phyloP scores from a whole-genome alignment of 2,888 invertebrate genomes.

The Fragum sueziense region DNA sequence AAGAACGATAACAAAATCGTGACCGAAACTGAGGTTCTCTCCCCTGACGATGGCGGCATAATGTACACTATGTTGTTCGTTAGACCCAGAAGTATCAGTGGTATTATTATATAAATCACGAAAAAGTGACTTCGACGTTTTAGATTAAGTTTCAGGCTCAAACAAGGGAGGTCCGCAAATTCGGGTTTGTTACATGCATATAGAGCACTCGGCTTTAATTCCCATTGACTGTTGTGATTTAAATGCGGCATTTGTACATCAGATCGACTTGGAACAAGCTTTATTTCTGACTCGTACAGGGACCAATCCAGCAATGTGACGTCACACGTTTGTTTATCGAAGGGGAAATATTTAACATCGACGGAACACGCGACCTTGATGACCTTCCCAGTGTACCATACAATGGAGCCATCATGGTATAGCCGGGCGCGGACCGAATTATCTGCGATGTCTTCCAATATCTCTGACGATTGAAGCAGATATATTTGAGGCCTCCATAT shows the following conservation, averaged over 20 bases:
- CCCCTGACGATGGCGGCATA: conserved; percentile 51
- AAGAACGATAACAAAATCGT: conserved; percentile 52
- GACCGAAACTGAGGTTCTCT: conserved; percentile 45
- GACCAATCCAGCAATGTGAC: conserved; percentile 5
- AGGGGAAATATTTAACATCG: conserved; percentile 25
- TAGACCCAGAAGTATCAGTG: conserved; percentile 39
- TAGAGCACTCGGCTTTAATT: conserved; percentile 8
- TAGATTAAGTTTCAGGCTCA: not conserved
- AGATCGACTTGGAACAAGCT: not conserved
- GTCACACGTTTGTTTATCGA: conserved; percentile 20
- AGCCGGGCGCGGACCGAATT: not conserved
- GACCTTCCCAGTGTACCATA: conserved; percentile 6
- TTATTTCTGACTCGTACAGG: not conserved
- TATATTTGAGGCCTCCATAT: conserved; percentile 19
- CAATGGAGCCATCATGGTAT: not conserved
- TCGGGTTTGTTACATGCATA: not conserved
- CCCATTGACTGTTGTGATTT: conserved; percentile 23
- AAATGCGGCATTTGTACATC: not conserved
- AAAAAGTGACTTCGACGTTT: conserved; percentile 24
- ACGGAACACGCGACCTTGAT: conserved; percentile 7
- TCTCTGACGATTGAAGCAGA: conserved; percentile 10
- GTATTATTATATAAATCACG: conserved; percentile 45
- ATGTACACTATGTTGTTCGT: conserved; percentile 48
- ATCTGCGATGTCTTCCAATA: not conserved
- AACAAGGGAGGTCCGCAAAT: not conserved